Evolutionary conservation across 2,113 vertebrate genomes (phyloP), one percentile per base, ranked within the genome.

Genomic region (Carassius carassius): DNA sequence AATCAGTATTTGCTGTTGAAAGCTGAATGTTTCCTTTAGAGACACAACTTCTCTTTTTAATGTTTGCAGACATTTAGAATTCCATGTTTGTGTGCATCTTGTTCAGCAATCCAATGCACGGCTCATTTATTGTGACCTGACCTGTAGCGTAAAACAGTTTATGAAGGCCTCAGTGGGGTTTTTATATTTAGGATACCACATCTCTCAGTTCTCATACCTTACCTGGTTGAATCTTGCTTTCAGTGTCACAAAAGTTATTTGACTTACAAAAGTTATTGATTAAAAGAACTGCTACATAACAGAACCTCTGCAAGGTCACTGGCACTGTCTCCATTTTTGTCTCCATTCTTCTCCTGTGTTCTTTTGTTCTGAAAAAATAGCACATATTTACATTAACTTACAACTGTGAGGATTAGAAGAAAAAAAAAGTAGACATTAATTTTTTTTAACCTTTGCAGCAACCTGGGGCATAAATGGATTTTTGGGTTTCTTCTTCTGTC

Each of bases 291-390:
- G 5, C 21, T 84, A 37, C 44, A 25, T 81, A 75, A 25, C 19
- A 54, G 1, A 90, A 94, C 93, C 91, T 92, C 88, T 58, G 77
- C 82, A 41, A 77, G 9, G 60, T 80, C 75, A 54, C 63, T 84
- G 44, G 44, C 82, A 51, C 12, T 58, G 51, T 84, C 84, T 62
- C 10, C 81, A 0, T 85, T 85, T 60, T 86, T 83, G 21, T 14
- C 14, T 62, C 25, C 84, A 49, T 12, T 62, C 0, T 41, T 74
- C 62, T 21, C 92, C 84, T 89, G 87, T 13, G 70, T 7, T 10
- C 47, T 73, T 89, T 81, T 91, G 29, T 82, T 85, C 93, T 94
- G 85, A 86, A 91, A 72, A 86, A 32, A 75, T n/a, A 76, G 81
- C 47, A 78, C 21, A 58, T 10, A 1, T 2, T 13, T 51, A 51